Conservation (phyloP, 37 sponge, comb jelly and placozoan genomes). For the Hexactinellida sp. region DNA sequence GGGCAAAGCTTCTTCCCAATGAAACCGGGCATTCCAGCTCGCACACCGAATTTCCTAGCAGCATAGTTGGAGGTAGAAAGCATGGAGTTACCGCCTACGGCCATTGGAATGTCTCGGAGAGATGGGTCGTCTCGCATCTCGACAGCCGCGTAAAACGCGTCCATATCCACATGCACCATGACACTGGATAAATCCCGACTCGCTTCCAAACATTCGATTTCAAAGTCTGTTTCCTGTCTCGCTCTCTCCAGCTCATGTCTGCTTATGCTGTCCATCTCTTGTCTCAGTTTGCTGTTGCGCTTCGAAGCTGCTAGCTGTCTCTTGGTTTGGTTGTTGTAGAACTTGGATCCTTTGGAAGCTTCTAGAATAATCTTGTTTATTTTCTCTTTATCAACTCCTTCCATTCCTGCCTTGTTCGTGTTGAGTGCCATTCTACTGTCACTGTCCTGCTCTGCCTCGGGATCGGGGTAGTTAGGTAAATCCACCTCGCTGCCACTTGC, state of each 20-base stretch:
- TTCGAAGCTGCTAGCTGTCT: constrained; percentile 44
- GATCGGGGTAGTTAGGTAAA: not conserved
- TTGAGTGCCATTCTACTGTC: constrained; percentile 56
- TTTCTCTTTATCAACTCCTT: constrained; percentile 76
- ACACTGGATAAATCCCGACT: constrained; percentile 48
- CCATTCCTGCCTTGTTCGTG: constrained; percentile 92
- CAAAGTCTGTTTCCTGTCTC: constrained; percentile 26
- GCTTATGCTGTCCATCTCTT: constrained; percentile 34
- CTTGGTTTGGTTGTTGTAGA: constrained; percentile 56
- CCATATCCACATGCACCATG: constrained; percentile 96
- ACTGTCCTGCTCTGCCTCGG: not conserved
- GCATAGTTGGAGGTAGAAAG: constrained; percentile 91
- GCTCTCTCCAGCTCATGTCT: constrained; percentile 32
- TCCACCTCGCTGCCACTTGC: not conserved
- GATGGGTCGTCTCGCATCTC: constrained; percentile 83
- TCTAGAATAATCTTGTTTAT: constrained; percentile 77
- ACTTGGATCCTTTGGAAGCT: constrained; percentile 82
- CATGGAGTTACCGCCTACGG: constrained; percentile 80
- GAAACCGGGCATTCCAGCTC: constrained; percentile 97
- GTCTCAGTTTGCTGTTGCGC: constrained; percentile 33
- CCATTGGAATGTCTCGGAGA: constrained; percentile 68
- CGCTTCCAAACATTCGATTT: constrained; percentile 53
- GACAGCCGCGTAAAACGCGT: constrained; percentile 95
- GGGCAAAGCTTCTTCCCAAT: constrained; percentile 91
- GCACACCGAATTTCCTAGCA: constrained; percentile 77